These are phyloP conservation scores for Anoplius nigerrimus DNA, from an alignment of 2,888 invertebrate species.

Conservation along the genomic window DNA sequence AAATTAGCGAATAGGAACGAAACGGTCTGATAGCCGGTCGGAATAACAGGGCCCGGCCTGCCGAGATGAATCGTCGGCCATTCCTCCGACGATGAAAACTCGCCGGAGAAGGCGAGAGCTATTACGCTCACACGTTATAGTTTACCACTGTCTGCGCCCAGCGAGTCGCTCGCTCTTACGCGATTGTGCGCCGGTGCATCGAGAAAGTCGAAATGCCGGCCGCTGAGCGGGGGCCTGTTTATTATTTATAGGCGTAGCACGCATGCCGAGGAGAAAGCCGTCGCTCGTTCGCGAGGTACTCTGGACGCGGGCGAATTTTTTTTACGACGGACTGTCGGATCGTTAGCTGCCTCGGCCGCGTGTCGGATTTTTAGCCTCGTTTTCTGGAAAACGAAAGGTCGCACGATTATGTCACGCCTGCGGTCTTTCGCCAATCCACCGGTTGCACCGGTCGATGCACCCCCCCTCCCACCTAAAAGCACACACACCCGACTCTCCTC, in stretches of 20 bases:
- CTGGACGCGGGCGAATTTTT: constrained; percentile 45
- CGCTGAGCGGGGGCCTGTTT: constrained; percentile 29
- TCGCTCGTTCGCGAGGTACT: constrained; percentile 22
- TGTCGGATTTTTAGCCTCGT: too few relatives aligned
- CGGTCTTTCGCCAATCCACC: too few relatives aligned
- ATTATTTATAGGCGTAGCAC: constrained; percentile 45
- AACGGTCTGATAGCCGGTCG: too few relatives aligned
- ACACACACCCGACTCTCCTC: too few relatives aligned
- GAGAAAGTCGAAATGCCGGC: constrained; percentile 46
- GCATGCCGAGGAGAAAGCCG: constrained; percentile 44
- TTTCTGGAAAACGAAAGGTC: too few relatives aligned
- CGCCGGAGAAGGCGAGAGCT: background rate
- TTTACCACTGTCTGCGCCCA: background rate
- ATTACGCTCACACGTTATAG: background rate
- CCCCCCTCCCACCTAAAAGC: too few relatives aligned
- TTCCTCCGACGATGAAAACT: constrained; percentile 12
- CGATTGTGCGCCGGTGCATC: constrained; percentile 11
- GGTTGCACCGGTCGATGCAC: too few relatives aligned
- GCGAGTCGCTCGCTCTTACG: too few relatives aligned
- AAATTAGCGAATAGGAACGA: too few relatives aligned
- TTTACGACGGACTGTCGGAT: constrained; percentile 30
- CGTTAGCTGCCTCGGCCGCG: too few relatives aligned
- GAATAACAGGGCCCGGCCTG: background rate
- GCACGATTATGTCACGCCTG: too few relatives aligned
- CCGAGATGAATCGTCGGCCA: constrained; percentile 10